Base-by-base conservation (phyloP, 2,888 invertebrate genomes). In the Eutolmus rufibarbis region DNA sequence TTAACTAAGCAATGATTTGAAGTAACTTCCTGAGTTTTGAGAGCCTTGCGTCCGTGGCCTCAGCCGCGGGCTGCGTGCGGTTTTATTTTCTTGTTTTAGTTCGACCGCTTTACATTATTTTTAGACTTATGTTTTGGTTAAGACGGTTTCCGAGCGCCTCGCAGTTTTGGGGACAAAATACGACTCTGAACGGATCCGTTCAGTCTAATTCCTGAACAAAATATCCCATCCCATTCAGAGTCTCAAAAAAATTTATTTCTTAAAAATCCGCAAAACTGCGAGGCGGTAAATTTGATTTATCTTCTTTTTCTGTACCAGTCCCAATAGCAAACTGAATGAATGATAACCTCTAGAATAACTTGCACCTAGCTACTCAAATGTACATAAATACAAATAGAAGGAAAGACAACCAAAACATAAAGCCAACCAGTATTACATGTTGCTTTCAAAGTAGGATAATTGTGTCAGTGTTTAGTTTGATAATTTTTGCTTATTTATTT, bases 401-500 rank as follows among this genome's bases (percentile, higher is more conserved):
- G 66, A 66, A 43, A 76, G 14, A 37, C 37, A 74, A 84, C 66
- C 77, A 87, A 81, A 87, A 87, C 74, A 82, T 57, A 87, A 79
- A 78, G 82, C 82, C 82, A 76, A 79, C 77, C 37, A 43, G 66
- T 82, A 74, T 43, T 87, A 84, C 76, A 57, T 87, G 87, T 87
- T 87, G 87, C 87, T 87, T 87, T 43, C 74, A 77, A 82, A 46
- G 87, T 87, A 87, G 87, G 82, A 84, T 84, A 37, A 74, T 87
- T 87, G 87, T 87, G 87, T 82, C 87, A 87, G 84, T 87, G 87
- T 87, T 78, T 86, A 86, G 86, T 86, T 86, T 43, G 74, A 77
- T 56, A 37, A 14, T 57, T 56, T 74, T 82, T 78, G 78, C 79
- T 87, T 87, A 79, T 87, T 87, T 87, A 19, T 79, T 78, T 66